A percentile compares a stretch with the other conserved stretches of the same genome.
Conservation (phyloP, 2,113 vertebrate species). For the Procavia capensis region DNA sequence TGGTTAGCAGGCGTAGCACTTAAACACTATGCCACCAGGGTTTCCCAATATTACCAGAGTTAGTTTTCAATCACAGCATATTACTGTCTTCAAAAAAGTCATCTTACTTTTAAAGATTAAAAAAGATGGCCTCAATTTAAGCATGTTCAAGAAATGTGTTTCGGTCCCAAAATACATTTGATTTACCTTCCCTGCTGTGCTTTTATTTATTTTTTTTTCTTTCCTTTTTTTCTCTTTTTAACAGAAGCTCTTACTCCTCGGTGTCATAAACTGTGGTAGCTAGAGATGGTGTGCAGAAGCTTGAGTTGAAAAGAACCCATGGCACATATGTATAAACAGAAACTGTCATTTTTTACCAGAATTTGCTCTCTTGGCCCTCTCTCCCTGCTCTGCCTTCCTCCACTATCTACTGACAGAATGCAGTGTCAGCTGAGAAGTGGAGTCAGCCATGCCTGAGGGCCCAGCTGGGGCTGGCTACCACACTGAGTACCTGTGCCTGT, state of each 20-base stretch:
- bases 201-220: neutral
- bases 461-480: too few relatives aligned
- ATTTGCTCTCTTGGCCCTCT: neutral
- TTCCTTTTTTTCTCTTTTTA: neutral
- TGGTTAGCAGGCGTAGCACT: too few relatives aligned
- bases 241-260: conserved; percentile 53
- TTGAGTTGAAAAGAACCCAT: neutral
- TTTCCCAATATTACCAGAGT: neutral
- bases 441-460: too few relatives aligned
- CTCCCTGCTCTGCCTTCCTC: too few relatives aligned
- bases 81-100: conserved; percentile 44
- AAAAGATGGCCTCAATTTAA: conserved; percentile 31
- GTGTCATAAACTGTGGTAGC: neutral
- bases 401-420: neutral
- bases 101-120: conserved; percentile 52
- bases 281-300: neutral
- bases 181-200: conserved; percentile 49
- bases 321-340: neutral
- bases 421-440: too few relatives aligned
- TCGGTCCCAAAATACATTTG: conserved; percentile 51
- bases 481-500: too few relatives aligned
- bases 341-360: conserved; percentile 10
- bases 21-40: too few relatives aligned
- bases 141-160: conserved; percentile 43
- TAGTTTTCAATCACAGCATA: conserved; percentile 28